Evolutionary conservation across 2,888 invertebrate species (phyloP).

Genomic region (Loripinus fragilis): DNA sequence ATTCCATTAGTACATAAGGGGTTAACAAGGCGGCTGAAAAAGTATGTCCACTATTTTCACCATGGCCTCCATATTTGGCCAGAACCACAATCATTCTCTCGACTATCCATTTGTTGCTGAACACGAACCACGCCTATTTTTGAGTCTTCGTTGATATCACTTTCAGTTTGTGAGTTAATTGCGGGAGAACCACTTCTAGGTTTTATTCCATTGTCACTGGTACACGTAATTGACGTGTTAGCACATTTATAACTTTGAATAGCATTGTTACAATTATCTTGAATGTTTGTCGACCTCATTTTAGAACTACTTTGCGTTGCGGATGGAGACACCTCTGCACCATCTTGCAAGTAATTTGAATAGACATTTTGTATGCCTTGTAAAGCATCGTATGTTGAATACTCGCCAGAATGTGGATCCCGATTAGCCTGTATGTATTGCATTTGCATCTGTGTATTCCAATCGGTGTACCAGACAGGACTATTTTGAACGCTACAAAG

Average conservation of each 20-base stretch:
- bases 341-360: constrained; percentile 19
- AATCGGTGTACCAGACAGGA: neutral
- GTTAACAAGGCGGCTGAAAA: too few species aligned
- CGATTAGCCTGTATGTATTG: constrained; percentile 3
- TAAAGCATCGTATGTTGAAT: constrained; percentile 10
- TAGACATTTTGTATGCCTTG: constrained; percentile 17
- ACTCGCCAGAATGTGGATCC: neutral
- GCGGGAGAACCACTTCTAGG: neutral
- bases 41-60: too few species aligned
- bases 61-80: neutral
- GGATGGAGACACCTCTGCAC: neutral
- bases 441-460: constrained; percentile 19
- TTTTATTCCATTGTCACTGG: too few species aligned
- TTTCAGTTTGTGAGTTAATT: too few species aligned
- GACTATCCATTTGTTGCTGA: too few species aligned
- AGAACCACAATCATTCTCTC: too few species aligned
- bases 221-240: too few species aligned
- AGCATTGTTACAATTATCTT: too few species aligned
- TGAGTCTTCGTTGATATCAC: too few species aligned
- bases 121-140: too few species aligned
- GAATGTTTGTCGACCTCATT: neutral
- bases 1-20: too few species aligned
- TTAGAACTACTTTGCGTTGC: neutral
- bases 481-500: neutral
- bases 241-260: too few species aligned